Evolutionary conservation across 2,113 vertebrate species (phyloP).

Genomic region (Talpa occidentalis): DNA sequence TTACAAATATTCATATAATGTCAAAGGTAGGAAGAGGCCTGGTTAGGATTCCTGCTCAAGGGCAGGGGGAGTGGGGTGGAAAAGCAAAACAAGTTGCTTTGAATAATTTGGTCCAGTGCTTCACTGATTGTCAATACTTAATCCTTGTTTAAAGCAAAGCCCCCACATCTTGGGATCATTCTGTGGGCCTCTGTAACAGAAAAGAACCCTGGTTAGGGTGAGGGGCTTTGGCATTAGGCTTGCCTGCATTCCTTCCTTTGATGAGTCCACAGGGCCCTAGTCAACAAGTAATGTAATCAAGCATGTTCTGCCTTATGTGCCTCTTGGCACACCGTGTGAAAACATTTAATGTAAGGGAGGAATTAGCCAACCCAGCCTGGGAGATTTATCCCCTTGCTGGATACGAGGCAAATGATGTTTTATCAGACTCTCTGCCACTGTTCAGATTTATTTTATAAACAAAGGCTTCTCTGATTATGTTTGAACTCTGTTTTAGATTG

Average conservation of each 20-base stretch:
- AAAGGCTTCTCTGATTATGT: conserved; percentile 41
- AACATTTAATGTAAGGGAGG: conserved; percentile 30
- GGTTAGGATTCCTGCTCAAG: not conserved
- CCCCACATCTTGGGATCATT: not conserved
- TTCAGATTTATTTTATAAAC: conserved; percentile 43
- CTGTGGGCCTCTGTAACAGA: not conserved
- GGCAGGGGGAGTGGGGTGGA: not conserved
- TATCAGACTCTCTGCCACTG: conserved; percentile 51
- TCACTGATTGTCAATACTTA: not conserved
- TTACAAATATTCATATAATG: not conserved
- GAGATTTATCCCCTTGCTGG: conserved; percentile 42
- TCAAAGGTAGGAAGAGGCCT: not conserved
- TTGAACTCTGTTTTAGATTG: not conserved
- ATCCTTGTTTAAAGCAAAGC: not conserved
- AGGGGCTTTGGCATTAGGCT: not conserved
- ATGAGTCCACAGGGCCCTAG: not conserved
- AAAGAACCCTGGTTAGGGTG: not conserved
- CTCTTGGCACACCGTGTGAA: conserved; percentile 35
- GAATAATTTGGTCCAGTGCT: not conserved
- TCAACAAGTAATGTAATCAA: conserved; percentile 27
- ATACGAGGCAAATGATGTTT: conserved; percentile 6
- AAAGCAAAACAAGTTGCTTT: conserved; percentile 30
- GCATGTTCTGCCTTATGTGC: not conserved
- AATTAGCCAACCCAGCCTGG: not conserved
- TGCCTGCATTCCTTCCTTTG: conserved; percentile 31